phyloP scores from a whole-genome alignment of 2,113 vertebrate species.

The Gymnobelideus leadbeateri region DNA sequence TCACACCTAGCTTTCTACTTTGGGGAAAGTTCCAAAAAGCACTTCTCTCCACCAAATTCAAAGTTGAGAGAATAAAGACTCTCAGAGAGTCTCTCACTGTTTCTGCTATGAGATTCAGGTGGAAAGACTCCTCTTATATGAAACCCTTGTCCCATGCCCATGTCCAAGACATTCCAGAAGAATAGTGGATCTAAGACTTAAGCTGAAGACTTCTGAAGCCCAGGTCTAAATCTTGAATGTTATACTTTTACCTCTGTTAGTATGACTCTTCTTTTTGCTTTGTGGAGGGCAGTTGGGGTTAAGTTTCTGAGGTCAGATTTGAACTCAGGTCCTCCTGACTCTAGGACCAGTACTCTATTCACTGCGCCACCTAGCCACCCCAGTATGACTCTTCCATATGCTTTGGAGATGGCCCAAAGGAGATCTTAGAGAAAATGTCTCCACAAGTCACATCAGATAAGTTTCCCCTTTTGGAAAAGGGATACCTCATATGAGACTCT shows the following conservation, averaged over 20 bases:
- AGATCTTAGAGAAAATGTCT: background rate
- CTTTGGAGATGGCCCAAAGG: background rate
- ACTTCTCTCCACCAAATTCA: background rate
- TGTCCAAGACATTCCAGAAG: background rate
- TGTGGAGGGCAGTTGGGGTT: too few relatives aligned
- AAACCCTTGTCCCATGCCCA: background rate
- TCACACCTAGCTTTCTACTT: background rate
- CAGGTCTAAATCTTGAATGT: background rate
- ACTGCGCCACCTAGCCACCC: too few relatives aligned
- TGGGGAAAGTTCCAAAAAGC: background rate
- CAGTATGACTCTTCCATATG: background rate
- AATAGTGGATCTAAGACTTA: background rate
- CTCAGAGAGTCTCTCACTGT: background rate
- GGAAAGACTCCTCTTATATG: background rate
- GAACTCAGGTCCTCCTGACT: too few relatives aligned
- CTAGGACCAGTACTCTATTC: too few relatives aligned
- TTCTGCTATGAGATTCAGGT: background rate
- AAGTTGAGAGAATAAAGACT: background rate
- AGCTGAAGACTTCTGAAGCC: background rate
- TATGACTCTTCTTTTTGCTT: background rate
- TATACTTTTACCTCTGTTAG: background rate
- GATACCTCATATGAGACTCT: background rate
- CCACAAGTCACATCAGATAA: background rate
- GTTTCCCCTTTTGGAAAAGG: background rate
- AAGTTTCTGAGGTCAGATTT: too few relatives aligned